phyloP scores from a whole-genome alignment of 2,888 invertebrate genomes.

The Isoperla grammatica region DNA sequence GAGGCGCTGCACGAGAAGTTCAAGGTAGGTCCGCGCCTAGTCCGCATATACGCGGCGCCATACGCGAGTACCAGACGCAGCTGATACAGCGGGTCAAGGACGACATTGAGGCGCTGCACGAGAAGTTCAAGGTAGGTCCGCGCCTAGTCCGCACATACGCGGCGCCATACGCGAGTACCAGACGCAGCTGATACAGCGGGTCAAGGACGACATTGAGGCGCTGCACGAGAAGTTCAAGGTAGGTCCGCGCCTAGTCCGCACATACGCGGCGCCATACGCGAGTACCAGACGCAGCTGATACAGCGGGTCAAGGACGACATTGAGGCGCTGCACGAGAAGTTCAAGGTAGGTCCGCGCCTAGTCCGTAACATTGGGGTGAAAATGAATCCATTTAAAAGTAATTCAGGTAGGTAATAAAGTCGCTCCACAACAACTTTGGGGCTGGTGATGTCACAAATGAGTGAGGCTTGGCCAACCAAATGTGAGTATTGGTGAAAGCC shows the following conservation, averaged over 20 bases:
- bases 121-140: conserved; percentile 93
- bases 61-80: conserved; percentile 98
- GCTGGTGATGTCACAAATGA: no score
- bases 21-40: conserved; percentile 87
- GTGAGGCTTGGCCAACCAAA: no score
- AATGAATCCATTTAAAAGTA: conserved; percentile 12
- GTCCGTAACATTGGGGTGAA: conserved; percentile 79
- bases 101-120: conserved; percentile 95
- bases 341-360: conserved; percentile 87
- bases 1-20: conserved; percentile 97
- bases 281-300: conserved; percentile 98
- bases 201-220: conserved; percentile 97
- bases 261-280: conserved; percentile 96
- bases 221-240: conserved; percentile 98
- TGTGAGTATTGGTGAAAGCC: background rate
- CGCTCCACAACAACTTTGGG: no score
- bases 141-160: conserved; percentile 97
- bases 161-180: conserved; percentile 99
- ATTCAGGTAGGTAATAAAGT: no score
- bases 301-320: conserved; percentile 99
- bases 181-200: conserved; percentile 96
- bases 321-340: conserved; percentile 94
- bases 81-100: conserved; percentile 98
- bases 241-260: conserved; percentile 88
- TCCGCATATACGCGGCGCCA: conserved; percentile 97